Evolutionary conservation across 2,113 vertebrate genomes (phyloP).

Genomic region (Thomomys bottae): DNA sequence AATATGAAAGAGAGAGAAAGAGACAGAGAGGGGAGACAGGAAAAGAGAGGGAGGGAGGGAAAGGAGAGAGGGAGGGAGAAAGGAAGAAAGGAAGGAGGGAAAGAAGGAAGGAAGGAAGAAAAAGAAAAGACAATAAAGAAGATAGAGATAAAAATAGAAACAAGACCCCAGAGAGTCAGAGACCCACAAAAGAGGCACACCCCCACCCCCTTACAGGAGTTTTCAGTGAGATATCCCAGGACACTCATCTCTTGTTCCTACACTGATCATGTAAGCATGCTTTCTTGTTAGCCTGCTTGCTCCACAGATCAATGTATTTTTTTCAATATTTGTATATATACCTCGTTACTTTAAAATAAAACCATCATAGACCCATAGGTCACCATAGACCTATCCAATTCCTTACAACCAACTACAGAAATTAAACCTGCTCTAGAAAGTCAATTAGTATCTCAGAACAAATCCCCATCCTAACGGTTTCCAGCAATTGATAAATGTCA

Average conservation of each 20-base stretch:
- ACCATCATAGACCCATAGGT: not conserved
- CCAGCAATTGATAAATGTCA: not conserved
- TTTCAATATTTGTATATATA: not conserved
- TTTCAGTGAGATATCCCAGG: not conserved
- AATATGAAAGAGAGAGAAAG: too few relatives aligned
- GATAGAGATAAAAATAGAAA: not conserved
- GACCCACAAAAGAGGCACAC: not conserved
- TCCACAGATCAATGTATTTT: not conserved
- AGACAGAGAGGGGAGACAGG: too few relatives aligned
- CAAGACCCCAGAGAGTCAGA: not conserved
- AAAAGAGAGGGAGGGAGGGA: too few relatives aligned
- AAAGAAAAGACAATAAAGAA: not conserved
- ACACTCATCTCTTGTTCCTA: not conserved
- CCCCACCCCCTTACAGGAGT: not conserved
- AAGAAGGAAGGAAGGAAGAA: too few relatives aligned
- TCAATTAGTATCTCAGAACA: not conserved
- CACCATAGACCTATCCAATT: not conserved
- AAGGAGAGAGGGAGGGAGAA: too few relatives aligned
- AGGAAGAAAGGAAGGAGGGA: too few relatives aligned
- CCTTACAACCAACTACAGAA: not conserved
- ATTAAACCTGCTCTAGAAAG: conserved; percentile 4
- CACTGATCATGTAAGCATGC: not conserved
- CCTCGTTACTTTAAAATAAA: conserved; percentile 27
- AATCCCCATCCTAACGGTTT: not conserved
- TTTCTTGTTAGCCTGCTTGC: not conserved